Evolutionary conservation across 2,113 vertebrate genomes (phyloP).

Genomic region (Thalassarche chlororhynchos): DNA sequence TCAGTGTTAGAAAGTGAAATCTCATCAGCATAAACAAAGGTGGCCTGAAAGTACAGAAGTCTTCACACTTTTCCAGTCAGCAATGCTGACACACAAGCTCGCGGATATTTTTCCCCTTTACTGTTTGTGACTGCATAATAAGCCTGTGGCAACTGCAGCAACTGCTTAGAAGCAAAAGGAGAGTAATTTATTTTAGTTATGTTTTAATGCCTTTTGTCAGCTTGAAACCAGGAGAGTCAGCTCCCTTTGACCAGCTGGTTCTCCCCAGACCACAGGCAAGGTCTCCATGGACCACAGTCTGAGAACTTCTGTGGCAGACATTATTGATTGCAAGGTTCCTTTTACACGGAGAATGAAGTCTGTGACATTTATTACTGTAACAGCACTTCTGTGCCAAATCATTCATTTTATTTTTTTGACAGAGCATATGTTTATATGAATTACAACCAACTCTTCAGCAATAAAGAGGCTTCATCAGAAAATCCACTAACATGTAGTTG

Average conservation of each 20-base stretch:
- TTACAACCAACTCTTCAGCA: not conserved
- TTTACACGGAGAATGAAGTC: not conserved
- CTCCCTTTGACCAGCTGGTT: not conserved
- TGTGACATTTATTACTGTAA: not conserved
- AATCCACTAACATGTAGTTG: not conserved
- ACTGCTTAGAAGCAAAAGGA: not conserved
- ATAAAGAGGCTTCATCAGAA: not conserved
- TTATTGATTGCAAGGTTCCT: not conserved
- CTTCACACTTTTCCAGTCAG: not conserved
- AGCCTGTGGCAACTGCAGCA: not conserved
- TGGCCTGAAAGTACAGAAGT: not conserved
- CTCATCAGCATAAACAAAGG: not conserved
- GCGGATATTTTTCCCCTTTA: not conserved
- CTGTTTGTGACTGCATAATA: not conserved
- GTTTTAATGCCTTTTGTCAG: not conserved
- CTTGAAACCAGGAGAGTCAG: not conserved
- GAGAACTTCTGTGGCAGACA: not conserved
- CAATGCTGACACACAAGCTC: not conserved
- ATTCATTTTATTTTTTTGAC: not conserved
- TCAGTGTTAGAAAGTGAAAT: not conserved
- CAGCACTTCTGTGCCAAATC: not conserved
- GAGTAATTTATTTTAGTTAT: not conserved
- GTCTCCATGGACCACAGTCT: rapidly evolving
- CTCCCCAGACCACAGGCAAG: not conserved
- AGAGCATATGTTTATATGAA: not conserved